phyloP scores from a whole-genome alignment of 2,888 invertebrate genomes.

The Dasypolia templi region DNA sequence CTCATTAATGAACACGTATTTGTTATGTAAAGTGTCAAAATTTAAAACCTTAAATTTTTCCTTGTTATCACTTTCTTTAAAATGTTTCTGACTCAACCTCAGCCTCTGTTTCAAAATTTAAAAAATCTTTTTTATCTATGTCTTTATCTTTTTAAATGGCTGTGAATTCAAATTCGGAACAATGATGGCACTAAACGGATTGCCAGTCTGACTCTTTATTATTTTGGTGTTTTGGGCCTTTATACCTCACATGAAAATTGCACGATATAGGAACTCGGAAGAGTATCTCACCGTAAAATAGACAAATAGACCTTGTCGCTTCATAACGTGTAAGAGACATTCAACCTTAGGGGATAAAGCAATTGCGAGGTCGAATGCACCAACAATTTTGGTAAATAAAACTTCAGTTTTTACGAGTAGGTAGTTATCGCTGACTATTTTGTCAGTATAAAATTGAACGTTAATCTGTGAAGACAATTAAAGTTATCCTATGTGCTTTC shows the following conservation, averaged over 20 bases:
- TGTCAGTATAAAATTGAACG: constrained; percentile 4
- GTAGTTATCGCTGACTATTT: constrained; percentile 10
- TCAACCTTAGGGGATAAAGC: not conserved
- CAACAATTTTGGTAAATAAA: constrained; percentile 8
- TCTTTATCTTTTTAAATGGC: not conserved
- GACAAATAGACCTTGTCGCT: not conserved
- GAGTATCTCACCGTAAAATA: not conserved
- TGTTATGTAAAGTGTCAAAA: too few relatives aligned
- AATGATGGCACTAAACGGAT: not conserved
- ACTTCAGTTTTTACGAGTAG: constrained; percentile 7
- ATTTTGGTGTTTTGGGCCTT: not conserved
- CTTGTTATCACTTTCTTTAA: too few relatives aligned
- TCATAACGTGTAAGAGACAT: not conserved
- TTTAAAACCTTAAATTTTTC: too few relatives aligned
- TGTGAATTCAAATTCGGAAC: not conserved
- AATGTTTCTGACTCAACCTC: too few relatives aligned
- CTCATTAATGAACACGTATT: too few relatives aligned
- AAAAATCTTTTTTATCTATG: not conserved
- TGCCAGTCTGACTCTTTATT: not conserved
- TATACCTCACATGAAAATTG: not conserved
- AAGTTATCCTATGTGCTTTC: constrained; percentile 7
- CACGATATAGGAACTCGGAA: not conserved
- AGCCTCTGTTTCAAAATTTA: too few relatives aligned
- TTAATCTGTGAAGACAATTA: constrained; percentile 3
- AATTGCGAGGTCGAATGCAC: not conserved